Evolutionary conservation across 1,140 invertebrate species (phyloP), one percentile per base, ranked within the genome.

Genomic region (Drosophila mayri): DNA sequence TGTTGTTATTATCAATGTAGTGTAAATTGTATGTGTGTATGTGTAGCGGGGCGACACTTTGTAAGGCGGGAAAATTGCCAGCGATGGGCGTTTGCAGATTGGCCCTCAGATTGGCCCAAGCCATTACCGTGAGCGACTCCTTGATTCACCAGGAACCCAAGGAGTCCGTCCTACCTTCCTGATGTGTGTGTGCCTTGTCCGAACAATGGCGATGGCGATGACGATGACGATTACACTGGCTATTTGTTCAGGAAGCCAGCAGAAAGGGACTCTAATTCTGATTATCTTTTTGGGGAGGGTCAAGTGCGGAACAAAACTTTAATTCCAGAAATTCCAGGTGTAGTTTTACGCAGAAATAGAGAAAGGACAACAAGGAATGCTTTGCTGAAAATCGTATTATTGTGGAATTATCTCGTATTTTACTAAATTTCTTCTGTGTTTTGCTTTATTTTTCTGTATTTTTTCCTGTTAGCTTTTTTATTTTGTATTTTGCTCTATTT

Each of bases 1-100:
- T 73, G 62, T 80, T 88, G 40, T 79, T 67, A 68, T 80, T 79
- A 62, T 81, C 84, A 88, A 87, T 88, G 84, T 87, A 84, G 84
- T 87, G 84, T 84, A 88, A 87, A 87, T 87, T 87, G 84, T 88
- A 46, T 37, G 60, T 61, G 54, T 44, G 80, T 83, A 50, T 44
- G 43, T 40, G 62, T 63, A 16, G n/a, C 52, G 52, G 67, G 18
- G 16, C 57, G 57, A 75, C 72, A 75, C 70, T 58, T 61, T 68
- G 20, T 50, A 72, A 60, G 52, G 67, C 22, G 55, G 57, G 68
- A 50, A 72, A 79, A 86, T 87, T 86, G 75, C 50, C 58, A 82
- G 83, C 70, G 70, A 46, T 47, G 58, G 77, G 64, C 71, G 77
- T 76, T 76, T 65, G 70, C 79, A 83, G 83, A 86, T 86, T 76